phyloP scores from a whole-genome alignment of 2,888 invertebrate genomes.

The Rotaria socialis region DNA sequence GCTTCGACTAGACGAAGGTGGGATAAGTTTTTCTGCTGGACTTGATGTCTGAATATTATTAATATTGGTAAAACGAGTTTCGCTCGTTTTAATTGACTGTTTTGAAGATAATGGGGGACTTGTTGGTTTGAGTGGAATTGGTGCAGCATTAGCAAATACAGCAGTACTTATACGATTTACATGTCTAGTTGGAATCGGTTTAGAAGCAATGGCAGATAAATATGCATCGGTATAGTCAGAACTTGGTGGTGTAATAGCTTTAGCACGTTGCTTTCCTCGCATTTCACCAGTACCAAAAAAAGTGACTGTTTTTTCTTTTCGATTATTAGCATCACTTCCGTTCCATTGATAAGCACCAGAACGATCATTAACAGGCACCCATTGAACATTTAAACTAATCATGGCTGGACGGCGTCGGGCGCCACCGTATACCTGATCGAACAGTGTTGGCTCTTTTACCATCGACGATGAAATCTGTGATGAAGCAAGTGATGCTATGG shows the following conservation, averaged over 20 bases:
- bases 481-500: background rate
- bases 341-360: background rate
- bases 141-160: background rate
- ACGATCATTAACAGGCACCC: background rate
- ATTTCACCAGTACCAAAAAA: slow-evolving; percentile 33
- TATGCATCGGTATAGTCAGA: slow-evolving; percentile 28
- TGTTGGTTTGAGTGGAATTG: background rate
- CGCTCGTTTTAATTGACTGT: background rate
- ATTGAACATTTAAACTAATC: background rate
- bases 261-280: background rate
- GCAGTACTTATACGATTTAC: background rate
- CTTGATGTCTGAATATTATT: background rate
- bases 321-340: background rate
- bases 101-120: background rate
- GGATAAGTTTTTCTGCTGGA: background rate
- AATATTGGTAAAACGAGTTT: background rate
- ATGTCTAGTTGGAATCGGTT: background rate
- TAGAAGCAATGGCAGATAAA: background rate
- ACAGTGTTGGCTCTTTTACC: background rate
- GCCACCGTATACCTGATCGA: slow-evolving; percentile 23
- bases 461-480: background rate
- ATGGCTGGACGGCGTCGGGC: background rate
- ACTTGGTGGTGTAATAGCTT: background rate
- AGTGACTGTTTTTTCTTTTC: background rate
- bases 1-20: background rate